These are phyloP conservation scores for Dolomedes plantarius DNA, from an alignment of 2,888 invertebrate species.

Conservation along the genomic window DNA sequence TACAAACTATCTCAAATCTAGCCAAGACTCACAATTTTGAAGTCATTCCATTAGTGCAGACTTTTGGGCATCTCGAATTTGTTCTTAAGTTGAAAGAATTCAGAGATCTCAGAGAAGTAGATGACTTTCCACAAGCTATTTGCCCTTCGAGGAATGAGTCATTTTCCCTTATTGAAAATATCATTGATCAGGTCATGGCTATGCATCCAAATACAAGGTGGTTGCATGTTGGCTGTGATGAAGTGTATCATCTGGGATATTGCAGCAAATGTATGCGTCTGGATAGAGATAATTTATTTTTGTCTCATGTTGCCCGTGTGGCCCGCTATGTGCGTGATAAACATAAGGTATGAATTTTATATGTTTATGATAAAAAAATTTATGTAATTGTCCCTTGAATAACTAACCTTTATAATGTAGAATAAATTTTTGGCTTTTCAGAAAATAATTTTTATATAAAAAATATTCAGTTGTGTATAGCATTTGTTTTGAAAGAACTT, in stretches of 20 bases:
- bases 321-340: conserved; percentile 81
- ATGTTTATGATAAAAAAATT: too few relatives aligned
- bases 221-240: conserved; percentile 72
- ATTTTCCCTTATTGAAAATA: conserved; percentile 76
- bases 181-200: conserved; percentile 78
- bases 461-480: too few relatives aligned
- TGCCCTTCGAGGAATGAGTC: conserved; percentile 76
- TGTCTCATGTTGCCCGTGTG: conserved; percentile 77
- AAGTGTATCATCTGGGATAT: conserved; percentile 72
- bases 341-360: conserved; percentile 77
- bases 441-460: too few relatives aligned
- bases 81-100: conserved; percentile 78
- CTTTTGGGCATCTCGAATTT: conserved; percentile 79
- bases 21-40: conserved; percentile 76
- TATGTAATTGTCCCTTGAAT: too few relatives aligned
- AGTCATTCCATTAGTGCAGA: conserved; percentile 78
- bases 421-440: too few relatives aligned
- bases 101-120: conserved; percentile 76
- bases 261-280: conserved; percentile 71
- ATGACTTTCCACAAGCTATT: conserved; percentile 76
- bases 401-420: too few relatives aligned
- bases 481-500: too few relatives aligned
- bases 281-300: conserved; percentile 68
- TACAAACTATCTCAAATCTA: conserved; percentile 75
- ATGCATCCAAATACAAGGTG: conserved; percentile 76